These are phyloP conservation scores for Indri indri DNA, from an alignment of 2,113 vertebrate species.

Conservation along the genomic window DNA sequence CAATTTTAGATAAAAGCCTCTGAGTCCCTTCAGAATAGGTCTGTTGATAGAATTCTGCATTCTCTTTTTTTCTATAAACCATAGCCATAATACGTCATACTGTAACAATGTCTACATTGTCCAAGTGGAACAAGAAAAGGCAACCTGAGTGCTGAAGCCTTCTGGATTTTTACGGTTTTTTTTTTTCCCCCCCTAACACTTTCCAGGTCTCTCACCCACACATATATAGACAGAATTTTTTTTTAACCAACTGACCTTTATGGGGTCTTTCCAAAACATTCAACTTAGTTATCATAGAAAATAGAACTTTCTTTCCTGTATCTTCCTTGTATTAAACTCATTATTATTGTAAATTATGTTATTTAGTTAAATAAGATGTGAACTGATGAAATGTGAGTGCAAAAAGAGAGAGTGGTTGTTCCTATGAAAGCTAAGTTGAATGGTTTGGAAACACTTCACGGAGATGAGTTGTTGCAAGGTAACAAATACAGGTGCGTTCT, in stretches of 20 bases:
- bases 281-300: background rate
- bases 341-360: background rate
- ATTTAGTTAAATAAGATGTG: background rate
- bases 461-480: background rate
- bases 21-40: background rate
- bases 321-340: background rate
- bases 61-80: background rate
- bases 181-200: background rate
- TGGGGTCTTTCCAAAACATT: background rate
- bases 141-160: background rate
- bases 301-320: background rate
- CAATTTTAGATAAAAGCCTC: background rate
- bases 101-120: background rate
- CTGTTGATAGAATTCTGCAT: background rate
- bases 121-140: background rate
- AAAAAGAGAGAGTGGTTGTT: background rate
- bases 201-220: background rate
- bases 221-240: background rate
- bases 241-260: background rate
- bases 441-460: background rate
- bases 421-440: background rate
- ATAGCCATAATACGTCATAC: background rate
- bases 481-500: background rate
- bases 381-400: background rate
- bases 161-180: background rate